phyloP scores from a whole-genome alignment of 2,113 vertebrate species.

The Osmerus eperlanus region DNA sequence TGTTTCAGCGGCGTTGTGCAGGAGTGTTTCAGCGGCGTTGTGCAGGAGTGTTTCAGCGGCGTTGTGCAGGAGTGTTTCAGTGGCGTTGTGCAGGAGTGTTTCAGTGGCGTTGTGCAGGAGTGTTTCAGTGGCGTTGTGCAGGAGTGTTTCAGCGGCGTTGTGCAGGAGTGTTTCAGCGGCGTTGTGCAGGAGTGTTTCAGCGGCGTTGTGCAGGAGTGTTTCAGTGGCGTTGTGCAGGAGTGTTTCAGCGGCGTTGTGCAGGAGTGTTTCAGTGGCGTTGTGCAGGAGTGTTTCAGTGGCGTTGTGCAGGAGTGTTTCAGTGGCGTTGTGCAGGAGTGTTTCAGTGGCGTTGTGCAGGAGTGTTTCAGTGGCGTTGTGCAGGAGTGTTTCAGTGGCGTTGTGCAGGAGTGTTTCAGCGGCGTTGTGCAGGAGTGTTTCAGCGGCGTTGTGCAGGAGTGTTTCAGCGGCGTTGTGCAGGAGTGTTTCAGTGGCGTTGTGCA shows the following conservation, averaged over 20 bases:
- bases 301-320: slow-evolving; percentile 49
- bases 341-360: too few species aligned
- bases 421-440: slow-evolving; percentile 49
- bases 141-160: slow-evolving; percentile 37
- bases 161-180: slow-evolving; percentile 49
- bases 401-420: slow-evolving; percentile 49
- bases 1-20: slow-evolving; percentile 45
- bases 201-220: too few species aligned
- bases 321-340: slow-evolving; percentile 48
- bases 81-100: not conserved
- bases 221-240: not conserved
- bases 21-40: slow-evolving; percentile 37
- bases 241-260: slow-evolving; percentile 24
- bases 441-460: slow-evolving; percentile 49
- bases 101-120: slow-evolving; percentile 32
- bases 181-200: slow-evolving; percentile 49
- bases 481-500: slow-evolving; percentile 30
- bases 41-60: slow-evolving; percentile 49
- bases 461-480: slow-evolving; percentile 30
- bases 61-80: too few species aligned
- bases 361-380: not conserved
- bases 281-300: slow-evolving; percentile 49
- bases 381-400: not conserved
- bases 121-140: slow-evolving; percentile 44
- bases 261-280: slow-evolving; percentile 36